phyloP scores from a whole-genome alignment of 35 echinoderm and acorn worm genomes.

The Stichopus chloronotus region DNA sequence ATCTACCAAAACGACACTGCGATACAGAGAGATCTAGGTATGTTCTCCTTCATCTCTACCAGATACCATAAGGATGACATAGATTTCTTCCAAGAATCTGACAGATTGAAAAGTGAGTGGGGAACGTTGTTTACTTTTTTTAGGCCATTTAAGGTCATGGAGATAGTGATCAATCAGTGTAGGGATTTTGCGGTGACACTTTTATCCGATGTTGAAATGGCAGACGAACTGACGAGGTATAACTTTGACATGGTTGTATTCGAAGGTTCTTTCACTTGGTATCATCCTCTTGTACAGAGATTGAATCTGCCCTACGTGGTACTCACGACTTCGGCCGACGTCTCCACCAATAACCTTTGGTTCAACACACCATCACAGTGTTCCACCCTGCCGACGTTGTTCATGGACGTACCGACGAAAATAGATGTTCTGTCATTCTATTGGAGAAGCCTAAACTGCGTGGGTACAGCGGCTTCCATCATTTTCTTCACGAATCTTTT shows the following conservation, averaged over 20 bases:
- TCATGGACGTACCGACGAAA: not conserved
- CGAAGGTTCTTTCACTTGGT: constrained; percentile 42
- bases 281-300: constrained; percentile 20
- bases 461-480: not conserved
- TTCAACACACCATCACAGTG: not conserved
- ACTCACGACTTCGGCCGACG: constrained; percentile 13
- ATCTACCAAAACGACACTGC: not conserved
- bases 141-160: not conserved
- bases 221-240: not conserved
- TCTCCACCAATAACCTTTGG: constrained; percentile 8
- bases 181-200: not conserved
- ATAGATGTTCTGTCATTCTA: not conserved
- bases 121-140: not conserved
- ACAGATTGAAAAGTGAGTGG: not conserved
- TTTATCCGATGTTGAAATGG: not conserved
- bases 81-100: not conserved
- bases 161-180: not conserved
- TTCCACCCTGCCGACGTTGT: not conserved
- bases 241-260: constrained; percentile 34
- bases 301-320: constrained; percentile 19
- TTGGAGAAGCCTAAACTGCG: not conserved
- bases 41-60: not conserved
- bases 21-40: not conserved
- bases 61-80: not conserved
- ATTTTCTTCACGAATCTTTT: not conserved